Conservation (phyloP, 2,113 vertebrate species). For the Microcebus jonahi region DNA sequence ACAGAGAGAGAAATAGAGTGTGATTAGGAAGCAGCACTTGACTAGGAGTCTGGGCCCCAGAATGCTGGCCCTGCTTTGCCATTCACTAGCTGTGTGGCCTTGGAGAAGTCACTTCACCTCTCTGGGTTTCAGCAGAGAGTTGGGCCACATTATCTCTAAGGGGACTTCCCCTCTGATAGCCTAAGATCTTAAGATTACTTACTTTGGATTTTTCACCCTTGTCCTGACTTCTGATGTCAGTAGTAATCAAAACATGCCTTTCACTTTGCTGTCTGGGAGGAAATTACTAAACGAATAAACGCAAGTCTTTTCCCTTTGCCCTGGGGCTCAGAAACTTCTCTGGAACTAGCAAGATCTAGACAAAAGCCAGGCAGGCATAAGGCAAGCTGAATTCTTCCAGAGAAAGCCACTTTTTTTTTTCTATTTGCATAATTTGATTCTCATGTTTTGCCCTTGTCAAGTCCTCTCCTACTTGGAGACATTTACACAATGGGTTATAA, state of each 20-base stretch:
- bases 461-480: conserved; percentile 12
- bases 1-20: background rate
- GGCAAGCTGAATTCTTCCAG: background rate
- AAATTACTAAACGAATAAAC: conserved; percentile 1
- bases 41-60: background rate
- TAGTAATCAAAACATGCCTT: background rate
- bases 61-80: background rate
- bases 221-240: background rate
- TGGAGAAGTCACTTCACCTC: background rate
- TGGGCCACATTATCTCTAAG: background rate
- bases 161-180: background rate
- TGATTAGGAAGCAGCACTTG: background rate
- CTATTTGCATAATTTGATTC: conserved; percentile 44
- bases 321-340: background rate
- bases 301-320: background rate
- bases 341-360: background rate
- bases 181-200: background rate
- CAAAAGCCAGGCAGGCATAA: background rate
- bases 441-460: conserved; percentile 57
- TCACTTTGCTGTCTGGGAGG: conserved; percentile 13
- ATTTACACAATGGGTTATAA: conserved; percentile 51
- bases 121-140: background rate
- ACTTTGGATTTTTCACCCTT: conserved; percentile 25
- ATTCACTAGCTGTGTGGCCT: background rate
- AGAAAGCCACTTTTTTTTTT: background rate